Percentiles rank a stretch among this genome's conserved stretches.
phyloP scores from a whole-genome alignment of 2,888 invertebrate genomes.

The Thera britannica region DNA sequence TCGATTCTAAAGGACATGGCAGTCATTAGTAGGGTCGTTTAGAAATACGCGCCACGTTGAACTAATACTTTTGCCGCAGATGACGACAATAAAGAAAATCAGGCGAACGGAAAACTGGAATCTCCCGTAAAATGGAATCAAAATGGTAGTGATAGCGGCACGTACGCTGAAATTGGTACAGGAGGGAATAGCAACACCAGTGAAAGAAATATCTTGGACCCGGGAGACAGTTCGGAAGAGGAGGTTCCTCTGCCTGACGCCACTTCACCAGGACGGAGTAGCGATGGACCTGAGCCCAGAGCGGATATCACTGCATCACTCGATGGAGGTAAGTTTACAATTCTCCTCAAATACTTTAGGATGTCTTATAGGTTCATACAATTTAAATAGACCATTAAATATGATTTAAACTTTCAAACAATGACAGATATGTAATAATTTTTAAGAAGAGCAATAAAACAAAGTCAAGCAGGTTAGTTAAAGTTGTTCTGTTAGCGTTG shows the following conservation, averaged over 20 bases:
- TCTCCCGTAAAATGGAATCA: constrained; percentile 80
- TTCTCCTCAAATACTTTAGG: neutral
- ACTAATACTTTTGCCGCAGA: constrained; percentile 49
- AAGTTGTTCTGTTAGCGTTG: constrained; percentile 59
- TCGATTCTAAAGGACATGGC: constrained; percentile 10
- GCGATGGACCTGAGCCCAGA: constrained; percentile 78
- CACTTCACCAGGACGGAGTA: constrained; percentile 78
- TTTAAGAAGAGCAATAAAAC: constrained; percentile 42
- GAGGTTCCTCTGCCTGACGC: constrained; percentile 78
- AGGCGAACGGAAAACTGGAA: constrained; percentile 78
- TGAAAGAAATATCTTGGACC: constrained; percentile 77
- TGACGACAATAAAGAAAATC: constrained; percentile 82
- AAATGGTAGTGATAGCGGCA: constrained; percentile 81
- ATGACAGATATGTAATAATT: constrained; percentile 29
- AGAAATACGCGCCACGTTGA: constrained; percentile 14
- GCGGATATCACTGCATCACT: constrained; percentile 78
- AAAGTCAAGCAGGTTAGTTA: constrained; percentile 48
- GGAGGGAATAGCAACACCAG: constrained; percentile 75
- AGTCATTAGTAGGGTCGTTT: constrained; percentile 12
- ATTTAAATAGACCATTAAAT: constrained; percentile 11
- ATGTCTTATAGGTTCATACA: neutral
- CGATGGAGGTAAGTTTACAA: constrained; percentile 64
- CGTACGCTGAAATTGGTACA: constrained; percentile 80
- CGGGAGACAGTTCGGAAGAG: constrained; percentile 80
- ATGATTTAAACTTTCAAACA: constrained; percentile 26